Evolutionary conservation across 2,113 vertebrate species (phyloP).

Genomic region (Aldabrachelys gigantea): DNA sequence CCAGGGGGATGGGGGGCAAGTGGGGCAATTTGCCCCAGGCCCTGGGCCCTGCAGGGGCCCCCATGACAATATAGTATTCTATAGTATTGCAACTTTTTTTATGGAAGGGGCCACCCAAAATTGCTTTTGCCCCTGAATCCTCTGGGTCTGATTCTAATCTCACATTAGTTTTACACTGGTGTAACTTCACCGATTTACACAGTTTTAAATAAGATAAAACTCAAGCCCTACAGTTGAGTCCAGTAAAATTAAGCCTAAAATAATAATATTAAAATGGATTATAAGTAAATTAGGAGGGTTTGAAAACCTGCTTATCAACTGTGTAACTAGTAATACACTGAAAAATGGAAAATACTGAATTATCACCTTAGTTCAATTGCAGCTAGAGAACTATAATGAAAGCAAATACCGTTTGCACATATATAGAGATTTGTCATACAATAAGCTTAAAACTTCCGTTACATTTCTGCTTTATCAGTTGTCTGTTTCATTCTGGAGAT

Average conservation of each 20-base stretch:
- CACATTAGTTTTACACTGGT: background rate
- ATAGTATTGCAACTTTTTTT: too few species aligned
- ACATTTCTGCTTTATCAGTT: conserved; percentile 42
- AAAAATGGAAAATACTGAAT: conserved; percentile 14
- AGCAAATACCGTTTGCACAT: conserved; percentile 1
- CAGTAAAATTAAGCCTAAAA: conserved; percentile 28
- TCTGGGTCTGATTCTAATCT: conserved; percentile 1
- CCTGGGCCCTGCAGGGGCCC: too few species aligned
- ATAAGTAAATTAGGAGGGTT: background rate
- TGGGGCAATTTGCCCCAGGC: too few species aligned
- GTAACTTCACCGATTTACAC: background rate
- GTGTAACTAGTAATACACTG: conserved; percentile 22
- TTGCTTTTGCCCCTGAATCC: too few species aligned
- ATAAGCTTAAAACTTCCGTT: conserved; percentile 17
- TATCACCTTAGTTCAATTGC: conserved; percentile 46
- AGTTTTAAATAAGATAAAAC: conserved; percentile 45
- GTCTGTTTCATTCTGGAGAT: conserved; percentile 6
- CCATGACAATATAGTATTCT: too few species aligned
- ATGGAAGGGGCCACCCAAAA: too few species aligned
- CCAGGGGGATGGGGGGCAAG: too few species aligned
- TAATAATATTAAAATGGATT: conserved; percentile 23
- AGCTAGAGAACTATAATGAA: conserved; percentile 34
- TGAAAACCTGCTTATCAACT: conserved; percentile 26
- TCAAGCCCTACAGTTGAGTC: background rate
- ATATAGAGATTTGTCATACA: conserved; percentile 43